Evolutionary conservation across 1,140 invertebrate species (phyloP).

Genomic region (Euglossa dilemma): DNA sequence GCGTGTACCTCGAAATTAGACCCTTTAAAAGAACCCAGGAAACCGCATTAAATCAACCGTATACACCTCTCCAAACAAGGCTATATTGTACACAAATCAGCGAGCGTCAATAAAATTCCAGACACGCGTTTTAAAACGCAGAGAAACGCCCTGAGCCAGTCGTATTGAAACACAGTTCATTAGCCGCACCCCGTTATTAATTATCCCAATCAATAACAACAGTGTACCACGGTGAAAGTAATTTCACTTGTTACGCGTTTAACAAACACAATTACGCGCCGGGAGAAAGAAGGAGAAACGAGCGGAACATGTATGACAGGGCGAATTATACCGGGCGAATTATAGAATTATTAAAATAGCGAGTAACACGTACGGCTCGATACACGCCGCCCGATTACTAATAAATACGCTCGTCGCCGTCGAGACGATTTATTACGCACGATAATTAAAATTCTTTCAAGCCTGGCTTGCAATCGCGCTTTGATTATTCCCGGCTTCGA

Average conservation of each 20-base stretch:
- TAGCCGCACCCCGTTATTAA: neutral
- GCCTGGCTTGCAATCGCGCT: too few species aligned
- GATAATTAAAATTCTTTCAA: neutral
- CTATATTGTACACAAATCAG: too few species aligned
- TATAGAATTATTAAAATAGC: constrained; percentile 23
- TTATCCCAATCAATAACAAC: neutral
- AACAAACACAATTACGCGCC: neutral
- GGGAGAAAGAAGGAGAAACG: too few species aligned
- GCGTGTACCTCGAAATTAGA: too few species aligned
- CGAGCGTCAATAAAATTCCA: neutral
- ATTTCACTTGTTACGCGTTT: neutral
- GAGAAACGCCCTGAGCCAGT: neutral
- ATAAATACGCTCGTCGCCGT: constrained; percentile 11
- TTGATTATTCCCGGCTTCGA: neutral
- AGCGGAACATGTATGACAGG: neutral
- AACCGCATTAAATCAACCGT: too few species aligned
- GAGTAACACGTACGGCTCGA: too few species aligned
- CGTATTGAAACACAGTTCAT: neutral
- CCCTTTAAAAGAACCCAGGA: too few species aligned
- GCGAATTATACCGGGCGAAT: constrained; percentile 4
- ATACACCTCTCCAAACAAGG: too few species aligned
- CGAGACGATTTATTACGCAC: constrained; percentile 3
- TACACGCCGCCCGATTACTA: neutral
- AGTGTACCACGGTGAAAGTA: constrained; percentile 2
- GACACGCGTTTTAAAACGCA: neutral